Conservation (phyloP, 2,113 vertebrate species). For the Elgaria multicarinata region DNA sequence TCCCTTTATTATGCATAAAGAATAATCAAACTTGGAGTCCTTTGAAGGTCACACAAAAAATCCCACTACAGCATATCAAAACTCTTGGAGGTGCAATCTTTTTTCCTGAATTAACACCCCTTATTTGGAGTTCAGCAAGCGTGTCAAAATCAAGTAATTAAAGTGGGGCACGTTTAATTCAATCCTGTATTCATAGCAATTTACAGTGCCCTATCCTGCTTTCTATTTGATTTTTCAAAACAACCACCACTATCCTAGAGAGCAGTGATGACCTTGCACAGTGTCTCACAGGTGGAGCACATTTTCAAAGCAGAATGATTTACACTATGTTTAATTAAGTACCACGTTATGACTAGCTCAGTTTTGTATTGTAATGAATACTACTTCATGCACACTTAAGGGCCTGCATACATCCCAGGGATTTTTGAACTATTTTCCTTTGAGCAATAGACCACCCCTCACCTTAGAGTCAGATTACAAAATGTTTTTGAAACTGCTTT, state of each 20-base stretch:
- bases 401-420: not conserved
- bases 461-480: not conserved
- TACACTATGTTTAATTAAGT: constrained; percentile 20
- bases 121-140: not conserved
- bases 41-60: not conserved
- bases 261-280: constrained; percentile 1
- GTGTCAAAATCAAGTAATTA: not conserved
- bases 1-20: not conserved
- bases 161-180: fast-evolving
- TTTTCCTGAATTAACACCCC: not conserved
- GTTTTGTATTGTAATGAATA: not conserved
- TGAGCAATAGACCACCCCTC: not conserved
- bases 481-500: not conserved
- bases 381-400: not conserved
- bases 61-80: not conserved
- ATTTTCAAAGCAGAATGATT: not conserved
- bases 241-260: not conserved
- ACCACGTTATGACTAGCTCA: not conserved
- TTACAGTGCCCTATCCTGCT: constrained; percentile 23
- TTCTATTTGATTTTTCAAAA: constrained; percentile 13
- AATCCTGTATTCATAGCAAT: constrained; percentile 16
- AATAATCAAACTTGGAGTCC: not conserved
- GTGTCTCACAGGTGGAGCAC: not conserved
- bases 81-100: not conserved
- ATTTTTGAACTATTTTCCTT: not conserved